phyloP scores from a whole-genome alignment of 1,140 invertebrate genomes.

The Trialeurodes vaporariorum region DNA sequence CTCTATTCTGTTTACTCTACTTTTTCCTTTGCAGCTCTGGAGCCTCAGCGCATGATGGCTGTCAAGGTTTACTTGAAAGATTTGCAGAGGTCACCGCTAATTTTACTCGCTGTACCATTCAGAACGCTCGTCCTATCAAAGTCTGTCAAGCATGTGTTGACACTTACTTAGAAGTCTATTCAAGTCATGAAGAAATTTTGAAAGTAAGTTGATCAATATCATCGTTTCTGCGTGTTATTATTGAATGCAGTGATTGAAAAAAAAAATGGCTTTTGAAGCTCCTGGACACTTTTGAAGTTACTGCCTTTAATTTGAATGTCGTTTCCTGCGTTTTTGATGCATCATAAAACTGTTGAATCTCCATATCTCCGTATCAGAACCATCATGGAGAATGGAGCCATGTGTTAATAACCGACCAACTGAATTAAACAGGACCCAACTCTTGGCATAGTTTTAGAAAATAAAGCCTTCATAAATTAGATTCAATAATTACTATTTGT shows the following conservation, averaged over 20 bases:
- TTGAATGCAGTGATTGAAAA: neutral
- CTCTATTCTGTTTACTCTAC: neutral
- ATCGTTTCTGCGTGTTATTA: neutral
- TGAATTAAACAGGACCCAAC: too few species aligned
- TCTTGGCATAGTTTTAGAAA: too few species aligned
- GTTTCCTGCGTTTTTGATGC: too few species aligned
- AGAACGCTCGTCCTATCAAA: slow-evolving; percentile 19
- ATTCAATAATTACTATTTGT: too few species aligned
- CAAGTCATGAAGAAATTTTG: slow-evolving; percentile 15
- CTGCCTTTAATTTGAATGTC: too few species aligned
- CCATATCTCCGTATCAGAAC: too few species aligned
- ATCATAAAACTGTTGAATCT: too few species aligned
- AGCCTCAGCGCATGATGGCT: slow-evolving; percentile 11
- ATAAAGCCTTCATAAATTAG: too few species aligned
- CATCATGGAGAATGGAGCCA: too few species aligned
- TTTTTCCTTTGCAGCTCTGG: neutral
- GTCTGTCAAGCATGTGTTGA: slow-evolving; percentile 19
- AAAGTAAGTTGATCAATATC: neutral
- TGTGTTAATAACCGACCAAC: too few species aligned
- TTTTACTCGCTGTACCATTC: slow-evolving; percentile 21
- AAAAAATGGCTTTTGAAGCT: neutral
- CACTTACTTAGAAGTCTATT: slow-evolving; percentile 12
- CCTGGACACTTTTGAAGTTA: too few species aligned
- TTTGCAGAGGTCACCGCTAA: slow-evolving; percentile 20
- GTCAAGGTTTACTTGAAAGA: slow-evolving; percentile 16